Percentiles rank a stretch among this genome's conserved stretches.
Evolutionary conservation across 2,888 invertebrate genomes (phyloP).

Genomic region (Amiota minor): DNA sequence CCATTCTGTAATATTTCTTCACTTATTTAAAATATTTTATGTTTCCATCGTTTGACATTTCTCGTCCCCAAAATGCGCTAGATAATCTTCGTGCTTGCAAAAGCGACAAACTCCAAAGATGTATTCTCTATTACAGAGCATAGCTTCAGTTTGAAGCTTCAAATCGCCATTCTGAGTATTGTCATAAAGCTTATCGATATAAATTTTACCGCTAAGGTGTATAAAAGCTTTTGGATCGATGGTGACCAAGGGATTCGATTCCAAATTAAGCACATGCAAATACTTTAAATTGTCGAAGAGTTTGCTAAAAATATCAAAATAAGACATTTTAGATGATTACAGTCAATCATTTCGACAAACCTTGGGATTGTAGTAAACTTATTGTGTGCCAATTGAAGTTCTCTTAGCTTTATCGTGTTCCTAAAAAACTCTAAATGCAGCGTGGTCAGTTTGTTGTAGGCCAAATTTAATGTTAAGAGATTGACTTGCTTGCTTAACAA

Average conservation of each 20-base stretch:
- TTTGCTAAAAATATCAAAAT: constrained; percentile 40
- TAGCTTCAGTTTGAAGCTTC: constrained; percentile 53
- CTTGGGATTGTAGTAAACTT: constrained; percentile 57
- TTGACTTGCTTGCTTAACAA: constrained; percentile 52
- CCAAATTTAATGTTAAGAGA: constrained; percentile 48
- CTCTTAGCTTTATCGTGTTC: constrained; percentile 48
- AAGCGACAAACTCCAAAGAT: constrained; percentile 55
- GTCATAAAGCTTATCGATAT: constrained; percentile 50
- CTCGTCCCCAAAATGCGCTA: constrained; percentile 55
- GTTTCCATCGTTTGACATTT: constrained; percentile 50
- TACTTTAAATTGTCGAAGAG: constrained; percentile 53
- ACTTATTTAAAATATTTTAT: background rate
- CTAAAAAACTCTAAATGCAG: constrained; percentile 53
- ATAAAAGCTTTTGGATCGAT: constrained; percentile 52
- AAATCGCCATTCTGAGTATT: constrained; percentile 47
- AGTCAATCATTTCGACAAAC: constrained; percentile 20
- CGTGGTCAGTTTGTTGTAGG: constrained; percentile 55
- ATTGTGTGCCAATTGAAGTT: constrained; percentile 56
- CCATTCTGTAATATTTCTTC: background rate
- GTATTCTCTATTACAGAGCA: constrained; percentile 58
- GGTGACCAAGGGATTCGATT: constrained; percentile 57
- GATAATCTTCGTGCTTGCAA: constrained; percentile 55
- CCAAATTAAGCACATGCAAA: constrained; percentile 54
- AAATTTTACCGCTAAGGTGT: constrained; percentile 52
- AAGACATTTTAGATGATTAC: background rate